These are phyloP conservation scores for Pentalonia nigronervosa DNA, from an alignment of 1,140 invertebrate species.

Conservation along the genomic window DNA sequence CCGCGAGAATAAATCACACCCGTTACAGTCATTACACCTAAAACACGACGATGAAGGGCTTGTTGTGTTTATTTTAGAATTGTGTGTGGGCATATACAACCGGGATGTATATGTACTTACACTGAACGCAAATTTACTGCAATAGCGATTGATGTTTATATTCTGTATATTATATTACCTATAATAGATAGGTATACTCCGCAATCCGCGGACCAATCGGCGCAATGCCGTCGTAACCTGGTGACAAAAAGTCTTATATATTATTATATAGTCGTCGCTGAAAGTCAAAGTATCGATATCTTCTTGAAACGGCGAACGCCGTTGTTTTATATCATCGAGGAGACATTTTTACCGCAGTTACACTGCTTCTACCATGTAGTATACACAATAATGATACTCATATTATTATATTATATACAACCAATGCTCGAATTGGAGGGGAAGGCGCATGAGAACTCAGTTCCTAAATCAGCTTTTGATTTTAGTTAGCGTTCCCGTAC, in stretches of 20 bases:
- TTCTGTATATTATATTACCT: neutral
- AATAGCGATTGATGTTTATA: neutral
- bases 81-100: neutral
- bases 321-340: too few species aligned
- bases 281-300: neutral
- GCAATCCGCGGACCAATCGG: neutral
- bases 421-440: too few species aligned
- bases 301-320: neutral
- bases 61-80: neutral
- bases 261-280: too few species aligned
- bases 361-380: too few species aligned
- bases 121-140: neutral
- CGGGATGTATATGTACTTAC: neutral
- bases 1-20: neutral
- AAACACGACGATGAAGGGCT: neutral
- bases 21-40: neutral
- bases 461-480: too few species aligned
- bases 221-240: neutral
- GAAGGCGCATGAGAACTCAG: too few species aligned
- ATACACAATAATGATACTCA: too few species aligned
- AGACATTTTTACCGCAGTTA: too few species aligned
- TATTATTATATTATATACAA: too few species aligned
- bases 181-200: neutral
- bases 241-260: neutral
- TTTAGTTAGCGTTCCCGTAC: too few species aligned